A percentile compares a stretch with the other conserved stretches of the same genome.
These are phyloP conservation scores for Lipotes vexillifer DNA, from an alignment of 2,113 vertebrate genomes.

Conservation along the genomic window DNA sequence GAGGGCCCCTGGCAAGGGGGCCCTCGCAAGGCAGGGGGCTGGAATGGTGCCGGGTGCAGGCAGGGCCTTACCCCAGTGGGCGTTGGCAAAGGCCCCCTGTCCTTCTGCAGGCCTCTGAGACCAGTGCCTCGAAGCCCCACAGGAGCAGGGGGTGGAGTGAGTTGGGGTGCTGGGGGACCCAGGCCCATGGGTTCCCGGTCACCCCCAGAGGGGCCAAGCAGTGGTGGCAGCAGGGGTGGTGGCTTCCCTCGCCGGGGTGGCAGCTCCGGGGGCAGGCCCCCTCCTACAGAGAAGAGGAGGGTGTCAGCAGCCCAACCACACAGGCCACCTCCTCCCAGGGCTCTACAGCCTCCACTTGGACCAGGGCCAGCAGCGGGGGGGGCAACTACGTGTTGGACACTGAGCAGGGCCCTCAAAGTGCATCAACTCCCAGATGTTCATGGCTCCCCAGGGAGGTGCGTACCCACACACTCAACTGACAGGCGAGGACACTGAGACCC, in stretches of 20 bases:
- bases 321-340: not conserved
- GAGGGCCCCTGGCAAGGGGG: not conserved
- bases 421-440: not conserved
- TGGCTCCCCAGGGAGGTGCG: not conserved
- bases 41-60: fast-evolving
- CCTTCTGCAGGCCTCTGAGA: conserved; percentile 80
- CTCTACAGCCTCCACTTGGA: not conserved
- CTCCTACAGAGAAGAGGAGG: conserved; percentile 71
- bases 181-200: conserved; percentile 84
- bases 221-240: conserved; percentile 72
- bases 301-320: not conserved
- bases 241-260: conserved; percentile 80
- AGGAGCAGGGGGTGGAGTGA: conserved; percentile 80
- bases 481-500: not conserved
- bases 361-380: not conserved
- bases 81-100: conserved; percentile 70
- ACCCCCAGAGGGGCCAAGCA: conserved; percentile 70
- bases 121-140: conserved; percentile 78
- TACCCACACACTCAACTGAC: not conserved
- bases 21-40: fast-evolving
- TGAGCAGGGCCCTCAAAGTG: not conserved
- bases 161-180: conserved; percentile 75
- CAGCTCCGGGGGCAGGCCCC: conserved; percentile 79
- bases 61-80: conserved; percentile 81
- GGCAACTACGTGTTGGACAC: not conserved